These are phyloP conservation scores for Sinocyclocheilus maitianheensis DNA, from an alignment of 2,113 vertebrate genomes.

Conservation along the genomic window DNA sequence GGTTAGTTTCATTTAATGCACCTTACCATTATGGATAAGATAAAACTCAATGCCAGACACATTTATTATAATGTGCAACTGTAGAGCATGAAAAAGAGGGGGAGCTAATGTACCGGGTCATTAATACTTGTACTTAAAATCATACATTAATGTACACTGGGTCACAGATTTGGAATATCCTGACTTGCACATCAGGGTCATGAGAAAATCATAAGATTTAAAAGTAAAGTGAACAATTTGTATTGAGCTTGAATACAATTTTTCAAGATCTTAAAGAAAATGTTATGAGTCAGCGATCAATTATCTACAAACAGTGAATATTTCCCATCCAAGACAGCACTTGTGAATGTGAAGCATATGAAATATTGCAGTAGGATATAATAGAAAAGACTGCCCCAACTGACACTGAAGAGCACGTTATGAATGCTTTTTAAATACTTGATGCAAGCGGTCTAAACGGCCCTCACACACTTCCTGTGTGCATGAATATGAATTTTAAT, in stretches of 20 bases:
- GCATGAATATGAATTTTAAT: constrained; percentile 14
- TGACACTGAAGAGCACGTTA: constrained; percentile 2
- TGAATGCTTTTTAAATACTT: constrained; percentile 6
- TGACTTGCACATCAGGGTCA: not conserved
- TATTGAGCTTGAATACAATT: not conserved
- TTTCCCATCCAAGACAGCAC: not conserved
- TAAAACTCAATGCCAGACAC: not conserved
- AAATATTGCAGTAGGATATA: not conserved
- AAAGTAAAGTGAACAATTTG: not conserved
- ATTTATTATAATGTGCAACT: constrained; percentile 7
- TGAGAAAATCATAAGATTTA: not conserved
- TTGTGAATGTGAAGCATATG: too few species aligned
- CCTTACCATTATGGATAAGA: not conserved
- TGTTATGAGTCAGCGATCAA: not conserved
- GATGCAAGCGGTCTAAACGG: not conserved
- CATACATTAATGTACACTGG: too few species aligned
- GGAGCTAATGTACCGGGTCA: not conserved
- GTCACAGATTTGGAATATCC: not conserved
- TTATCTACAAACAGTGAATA: not conserved
- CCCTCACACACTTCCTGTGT: not conserved
- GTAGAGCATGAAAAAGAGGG: not conserved
- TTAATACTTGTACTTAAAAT: too few species aligned
- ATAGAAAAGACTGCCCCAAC: not conserved
- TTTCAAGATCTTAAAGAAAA: not conserved
- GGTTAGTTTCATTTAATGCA: not conserved